phyloP scores from a whole-genome alignment of 2,888 invertebrate species.

The Gasteruption jaculator region DNA sequence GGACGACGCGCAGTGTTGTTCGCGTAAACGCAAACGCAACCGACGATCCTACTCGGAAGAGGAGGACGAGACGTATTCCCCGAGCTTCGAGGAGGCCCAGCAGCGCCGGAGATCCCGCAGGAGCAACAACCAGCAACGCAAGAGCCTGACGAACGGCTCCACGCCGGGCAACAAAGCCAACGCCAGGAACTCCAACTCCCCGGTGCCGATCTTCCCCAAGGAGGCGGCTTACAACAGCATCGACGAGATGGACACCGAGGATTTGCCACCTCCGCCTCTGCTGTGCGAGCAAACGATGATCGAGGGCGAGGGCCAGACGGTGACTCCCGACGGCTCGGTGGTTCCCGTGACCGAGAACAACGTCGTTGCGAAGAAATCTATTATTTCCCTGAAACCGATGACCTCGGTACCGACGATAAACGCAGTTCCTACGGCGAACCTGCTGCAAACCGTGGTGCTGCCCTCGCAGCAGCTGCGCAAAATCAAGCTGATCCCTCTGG shows the following conservation, averaged over 20 bases:
- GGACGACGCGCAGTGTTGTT: conserved; percentile 45
- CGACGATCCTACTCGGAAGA: conserved; percentile 40
- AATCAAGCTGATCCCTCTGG: no score
- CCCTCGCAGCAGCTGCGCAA: no score
- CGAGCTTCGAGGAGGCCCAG: not conserved
- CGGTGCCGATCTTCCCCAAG: not conserved
- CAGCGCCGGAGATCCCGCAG: not conserved
- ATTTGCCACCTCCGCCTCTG: conserved; percentile 11
- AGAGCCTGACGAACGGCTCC: not conserved
- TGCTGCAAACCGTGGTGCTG: no score
- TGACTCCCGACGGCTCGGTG: conserved; percentile 21
- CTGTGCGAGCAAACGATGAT: conserved; percentile 41
- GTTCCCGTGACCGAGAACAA: no score
- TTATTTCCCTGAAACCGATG: no score
- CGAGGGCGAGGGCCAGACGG: conserved; percentile 32
- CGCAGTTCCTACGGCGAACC: conserved; percentile 12
- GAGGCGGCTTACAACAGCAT: not conserved
- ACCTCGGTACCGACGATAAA: no score
- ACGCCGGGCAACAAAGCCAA: no score
- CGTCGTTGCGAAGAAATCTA: no score
- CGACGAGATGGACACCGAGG: not conserved
- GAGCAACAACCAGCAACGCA: not conserved
- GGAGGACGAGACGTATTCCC: conserved; percentile 34
- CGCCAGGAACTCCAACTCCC: no score
- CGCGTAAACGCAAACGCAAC: conserved; percentile 38